A percentile compares a stretch with the other conserved stretches of the same genome.
Conservation (phyloP, 1,140 invertebrate species). For the Orchesella cincta region DNA sequence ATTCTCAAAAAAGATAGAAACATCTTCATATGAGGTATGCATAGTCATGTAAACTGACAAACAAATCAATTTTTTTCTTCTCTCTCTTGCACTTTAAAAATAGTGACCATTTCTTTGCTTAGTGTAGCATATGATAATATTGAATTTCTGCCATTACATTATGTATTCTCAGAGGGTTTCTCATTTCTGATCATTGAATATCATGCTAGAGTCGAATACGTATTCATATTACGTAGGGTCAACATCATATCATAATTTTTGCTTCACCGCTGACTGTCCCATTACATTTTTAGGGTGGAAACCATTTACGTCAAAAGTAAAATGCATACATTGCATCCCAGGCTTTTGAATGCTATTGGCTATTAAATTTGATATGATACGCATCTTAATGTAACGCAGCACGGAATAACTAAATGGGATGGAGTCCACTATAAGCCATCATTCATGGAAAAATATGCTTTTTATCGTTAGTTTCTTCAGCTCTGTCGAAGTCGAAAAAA, state of each 20-base stretch:
- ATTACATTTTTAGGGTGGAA: slow-evolving; percentile 27
- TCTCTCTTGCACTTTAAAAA: not conserved
- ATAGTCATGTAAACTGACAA: slow-evolving; percentile 23
- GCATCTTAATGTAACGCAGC: not conserved
- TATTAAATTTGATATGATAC: slow-evolving; percentile 18
- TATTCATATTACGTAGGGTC: not conserved
- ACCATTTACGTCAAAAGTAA: not conserved
- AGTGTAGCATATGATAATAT: slow-evolving; percentile 17
- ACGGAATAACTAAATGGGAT: not conserved
- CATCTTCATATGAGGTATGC: slow-evolving; percentile 77
- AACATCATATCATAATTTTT: slow-evolving; percentile 4
- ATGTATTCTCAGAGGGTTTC: slow-evolving; percentile 25
- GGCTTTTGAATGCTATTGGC: not conserved
- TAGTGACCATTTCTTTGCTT: slow-evolving; percentile 6
- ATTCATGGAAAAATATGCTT: no score
- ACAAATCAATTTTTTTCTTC: slow-evolving; percentile 18
- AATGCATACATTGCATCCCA: not conserved
- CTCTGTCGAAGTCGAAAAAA: no score
- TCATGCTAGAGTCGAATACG: not conserved
- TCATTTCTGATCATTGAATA: not conserved
- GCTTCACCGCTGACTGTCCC: not conserved
- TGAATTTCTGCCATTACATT: not conserved
- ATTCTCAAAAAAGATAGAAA: slow-evolving; percentile 88
- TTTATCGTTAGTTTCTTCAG: no score
- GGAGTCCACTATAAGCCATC: no score